A percentile compares a stretch with the other conserved stretches of the same genome.
phyloP scores from a whole-genome alignment of 2,797 vertebrate genomes.

The Allenopithecus nigroviridis region DNA sequence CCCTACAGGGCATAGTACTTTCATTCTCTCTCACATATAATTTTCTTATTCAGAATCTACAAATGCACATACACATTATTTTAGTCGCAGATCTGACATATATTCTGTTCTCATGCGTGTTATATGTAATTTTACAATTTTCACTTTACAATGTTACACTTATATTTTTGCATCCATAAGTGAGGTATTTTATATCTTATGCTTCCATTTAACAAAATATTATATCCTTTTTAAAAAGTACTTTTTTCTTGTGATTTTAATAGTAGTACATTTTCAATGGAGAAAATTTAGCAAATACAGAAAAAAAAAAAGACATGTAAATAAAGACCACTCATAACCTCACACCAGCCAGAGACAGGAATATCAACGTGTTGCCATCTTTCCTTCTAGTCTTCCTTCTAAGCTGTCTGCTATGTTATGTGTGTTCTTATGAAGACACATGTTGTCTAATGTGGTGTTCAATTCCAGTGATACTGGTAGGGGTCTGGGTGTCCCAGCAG shows the following conservation, averaged over 20 bases:
- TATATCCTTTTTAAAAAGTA: not conserved
- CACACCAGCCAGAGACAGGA: not conserved
- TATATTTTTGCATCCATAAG: not conserved
- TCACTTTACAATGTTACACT: not conserved
- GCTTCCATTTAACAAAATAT: not conserved
- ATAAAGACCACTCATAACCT: not conserved
- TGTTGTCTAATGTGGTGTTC: fast-evolving
- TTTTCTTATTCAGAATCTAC: not conserved
- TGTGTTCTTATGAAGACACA: not conserved
- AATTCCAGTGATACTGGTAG: not conserved
- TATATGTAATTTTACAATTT: not conserved
- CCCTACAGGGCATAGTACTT: fast-evolving
- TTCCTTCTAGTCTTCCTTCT: not conserved
- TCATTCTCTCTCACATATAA: not conserved
- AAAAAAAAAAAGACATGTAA: not conserved
- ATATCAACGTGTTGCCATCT: not conserved
- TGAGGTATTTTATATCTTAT: not conserved
- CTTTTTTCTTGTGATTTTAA: not conserved
- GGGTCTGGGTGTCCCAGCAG: not conserved
- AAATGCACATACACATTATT: not conserved
- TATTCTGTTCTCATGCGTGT: not conserved
- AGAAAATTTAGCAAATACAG: not conserved
- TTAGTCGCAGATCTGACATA: not conserved
- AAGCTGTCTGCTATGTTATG: not conserved
- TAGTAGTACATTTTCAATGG: not conserved